phyloP scores from a whole-genome alignment of 1,140 invertebrate genomes.

The Amphibalanus amphitrite region DNA sequence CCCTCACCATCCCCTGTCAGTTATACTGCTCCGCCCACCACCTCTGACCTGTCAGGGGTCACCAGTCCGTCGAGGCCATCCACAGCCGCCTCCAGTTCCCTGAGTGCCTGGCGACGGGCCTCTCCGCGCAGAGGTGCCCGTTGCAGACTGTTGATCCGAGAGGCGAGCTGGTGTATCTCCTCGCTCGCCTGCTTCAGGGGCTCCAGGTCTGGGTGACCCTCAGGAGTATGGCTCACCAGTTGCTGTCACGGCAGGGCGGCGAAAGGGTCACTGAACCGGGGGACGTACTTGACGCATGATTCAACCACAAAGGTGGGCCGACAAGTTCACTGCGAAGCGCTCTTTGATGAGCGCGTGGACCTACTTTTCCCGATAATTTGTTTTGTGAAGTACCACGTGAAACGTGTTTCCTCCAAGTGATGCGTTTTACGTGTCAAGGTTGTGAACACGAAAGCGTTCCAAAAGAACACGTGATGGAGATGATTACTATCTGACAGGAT shows the following conservation, averaged over 20 bases:
- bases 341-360: no score
- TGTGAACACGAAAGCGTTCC: no score
- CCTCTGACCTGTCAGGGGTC: slow-evolving; percentile 25
- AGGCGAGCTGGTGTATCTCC: slow-evolving; percentile 75
- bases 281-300: no score
- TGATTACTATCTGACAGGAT: no score
- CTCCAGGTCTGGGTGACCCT: slow-evolving; percentile 65
- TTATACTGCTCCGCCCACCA: slow-evolving; percentile 35
- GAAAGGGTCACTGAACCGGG: no score
- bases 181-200: slow-evolving; percentile 65
- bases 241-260: neutral
- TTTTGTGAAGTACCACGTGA: no score
- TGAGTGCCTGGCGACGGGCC: slow-evolving; percentile 41
- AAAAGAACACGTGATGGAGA: no score
- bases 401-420: no score
- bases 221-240: neutral
- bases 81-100: slow-evolving; percentile 59
- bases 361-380: no score
- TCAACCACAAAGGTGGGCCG: no score
- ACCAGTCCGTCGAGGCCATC: slow-evolving; percentile 29
- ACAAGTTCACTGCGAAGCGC: no score
- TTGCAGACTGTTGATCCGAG: slow-evolving; percentile 79
- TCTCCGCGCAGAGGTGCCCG: neutral
- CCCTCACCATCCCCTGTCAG: slow-evolving; percentile 11
- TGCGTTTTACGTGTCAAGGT: no score